A percentile compares a stretch with the other conserved stretches of the same genome.
Evolutionary conservation across 1,140 invertebrate genomes (phyloP).

Genomic region (Eumaeus atala): DNA sequence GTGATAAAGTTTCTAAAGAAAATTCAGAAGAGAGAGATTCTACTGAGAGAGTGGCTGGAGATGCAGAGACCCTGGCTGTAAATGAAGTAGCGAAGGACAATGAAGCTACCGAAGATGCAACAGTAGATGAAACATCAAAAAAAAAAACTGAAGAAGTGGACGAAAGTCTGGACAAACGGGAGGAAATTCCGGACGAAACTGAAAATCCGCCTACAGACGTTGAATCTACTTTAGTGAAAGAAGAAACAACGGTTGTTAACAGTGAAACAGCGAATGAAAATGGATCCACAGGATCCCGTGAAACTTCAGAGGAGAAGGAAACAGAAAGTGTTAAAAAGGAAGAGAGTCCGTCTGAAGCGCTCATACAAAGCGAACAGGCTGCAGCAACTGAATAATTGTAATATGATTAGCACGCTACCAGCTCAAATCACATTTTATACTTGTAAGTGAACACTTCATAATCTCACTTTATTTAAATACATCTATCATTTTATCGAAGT

Average conservation of each 20-base stretch:
- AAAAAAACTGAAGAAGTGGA: slow-evolving; percentile 44
- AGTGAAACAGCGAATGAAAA: slow-evolving; percentile 48
- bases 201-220: slow-evolving; percentile 17
- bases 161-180: slow-evolving; percentile 28
- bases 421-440: slow-evolving; percentile 63
- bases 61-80: slow-evolving; percentile 2
- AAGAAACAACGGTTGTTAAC: slow-evolving; percentile 43
- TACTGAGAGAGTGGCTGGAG: neutral
- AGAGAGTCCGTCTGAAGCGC: slow-evolving; percentile 54
- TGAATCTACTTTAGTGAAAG: slow-evolving; percentile 32
- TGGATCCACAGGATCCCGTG: slow-evolving; percentile 54
- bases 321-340: slow-evolving; percentile 36
- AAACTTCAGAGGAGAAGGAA: slow-evolving; percentile 53
- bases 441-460: slow-evolving; percentile 64
- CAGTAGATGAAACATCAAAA: slow-evolving; percentile 36
- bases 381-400: slow-evolving; percentile 53
- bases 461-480: slow-evolving; percentile 60
- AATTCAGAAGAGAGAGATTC: slow-evolving; percentile 30
- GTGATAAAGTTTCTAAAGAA: slow-evolving; percentile 28
- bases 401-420: slow-evolving; percentile 44
- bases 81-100: slow-evolving; percentile 30
- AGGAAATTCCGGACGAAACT: slow-evolving; percentile 33
- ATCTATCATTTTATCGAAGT: slow-evolving; percentile 56
- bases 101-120: slow-evolving; percentile 25
- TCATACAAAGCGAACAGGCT: slow-evolving; percentile 61